phyloP scores from a whole-genome alignment of 2,888 invertebrate genomes.

The Clivina fossor region DNA sequence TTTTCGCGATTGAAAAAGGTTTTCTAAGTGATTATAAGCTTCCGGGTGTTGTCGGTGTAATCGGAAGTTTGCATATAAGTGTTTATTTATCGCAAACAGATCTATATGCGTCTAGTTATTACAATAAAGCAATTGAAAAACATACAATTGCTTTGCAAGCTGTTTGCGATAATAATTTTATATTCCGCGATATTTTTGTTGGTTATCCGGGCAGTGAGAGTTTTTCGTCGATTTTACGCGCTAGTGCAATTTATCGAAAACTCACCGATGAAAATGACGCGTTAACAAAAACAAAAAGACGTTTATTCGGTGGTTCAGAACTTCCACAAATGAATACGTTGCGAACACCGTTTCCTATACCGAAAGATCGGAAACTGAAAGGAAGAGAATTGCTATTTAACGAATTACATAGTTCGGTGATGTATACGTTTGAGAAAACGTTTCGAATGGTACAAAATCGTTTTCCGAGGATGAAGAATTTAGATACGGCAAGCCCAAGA shows the following conservation, averaged over 20 bases:
- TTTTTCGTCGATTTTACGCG: constrained; percentile 39
- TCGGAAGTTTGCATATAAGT: constrained; percentile 40
- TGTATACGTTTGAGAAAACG: constrained; percentile 40
- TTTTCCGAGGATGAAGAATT: constrained; percentile 40
- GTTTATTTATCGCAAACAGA: constrained; percentile 28
- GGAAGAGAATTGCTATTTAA: constrained; percentile 38
- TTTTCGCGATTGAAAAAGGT: constrained; percentile 34
- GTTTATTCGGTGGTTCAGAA: constrained; percentile 41
- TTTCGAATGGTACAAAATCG: constrained; percentile 40
- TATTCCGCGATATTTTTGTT: constrained; percentile 40
- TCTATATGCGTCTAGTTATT: constrained; percentile 32
- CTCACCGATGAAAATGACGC: constrained; percentile 35
- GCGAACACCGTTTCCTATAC: constrained; percentile 38
- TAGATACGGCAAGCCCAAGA: constrained; percentile 38
- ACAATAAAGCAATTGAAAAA: constrained; percentile 37
- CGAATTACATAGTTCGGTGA: constrained; percentile 38
- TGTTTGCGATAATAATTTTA: constrained; percentile 41
- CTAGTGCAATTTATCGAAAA: constrained; percentile 38
- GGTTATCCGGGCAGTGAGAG: constrained; percentile 41
- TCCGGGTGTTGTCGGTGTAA: constrained; percentile 40
- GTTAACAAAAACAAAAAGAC: constrained; percentile 36
- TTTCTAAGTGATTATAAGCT: constrained; percentile 38
- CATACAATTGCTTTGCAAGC: constrained; percentile 42
- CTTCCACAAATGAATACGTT: constrained; percentile 41
- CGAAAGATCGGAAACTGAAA: constrained; percentile 17